Conservation (phyloP, 1,140 invertebrate species). For the Rhynchophorus ferrugineus region DNA sequence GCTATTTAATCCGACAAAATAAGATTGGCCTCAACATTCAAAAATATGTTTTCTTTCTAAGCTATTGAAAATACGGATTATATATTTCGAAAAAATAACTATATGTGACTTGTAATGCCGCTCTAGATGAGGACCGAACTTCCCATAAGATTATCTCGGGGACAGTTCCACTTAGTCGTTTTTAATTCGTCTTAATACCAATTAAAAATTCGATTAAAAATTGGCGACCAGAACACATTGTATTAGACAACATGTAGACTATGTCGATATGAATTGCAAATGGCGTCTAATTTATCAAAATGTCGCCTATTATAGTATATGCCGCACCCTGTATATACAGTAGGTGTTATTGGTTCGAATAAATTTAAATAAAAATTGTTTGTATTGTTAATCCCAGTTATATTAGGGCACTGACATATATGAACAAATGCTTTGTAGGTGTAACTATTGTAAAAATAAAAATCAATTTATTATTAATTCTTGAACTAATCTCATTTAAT, state of each 20-base stretch:
- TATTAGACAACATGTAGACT: not conserved
- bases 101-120: not conserved
- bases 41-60: not conserved
- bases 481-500: not conserved
- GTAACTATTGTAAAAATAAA: constrained; percentile 6
- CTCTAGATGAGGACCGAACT: too few relatives aligned
- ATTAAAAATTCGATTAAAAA: not conserved
- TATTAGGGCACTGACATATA: constrained; percentile 7
- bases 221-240: not conserved
- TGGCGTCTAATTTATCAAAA: constrained; percentile 3
- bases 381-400: constrained; percentile 7
- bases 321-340: constrained; percentile 5
- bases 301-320: constrained; percentile 9
- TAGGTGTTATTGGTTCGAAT: constrained; percentile 5
- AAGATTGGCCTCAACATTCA: too few relatives aligned
- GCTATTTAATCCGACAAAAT: too few relatives aligned
- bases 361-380: constrained; percentile 9
- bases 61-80: not conserved
- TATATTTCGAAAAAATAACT: not conserved
- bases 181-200: not conserved
- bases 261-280: constrained; percentile 6
- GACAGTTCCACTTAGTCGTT: not conserved
- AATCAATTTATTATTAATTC: constrained; percentile 6
- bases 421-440: constrained; percentile 5
- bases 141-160: not conserved